These are phyloP conservation scores for Paragorgia papillata DNA, from an alignment of 92 coral and sea anemone species.

Conservation along the genomic window DNA sequence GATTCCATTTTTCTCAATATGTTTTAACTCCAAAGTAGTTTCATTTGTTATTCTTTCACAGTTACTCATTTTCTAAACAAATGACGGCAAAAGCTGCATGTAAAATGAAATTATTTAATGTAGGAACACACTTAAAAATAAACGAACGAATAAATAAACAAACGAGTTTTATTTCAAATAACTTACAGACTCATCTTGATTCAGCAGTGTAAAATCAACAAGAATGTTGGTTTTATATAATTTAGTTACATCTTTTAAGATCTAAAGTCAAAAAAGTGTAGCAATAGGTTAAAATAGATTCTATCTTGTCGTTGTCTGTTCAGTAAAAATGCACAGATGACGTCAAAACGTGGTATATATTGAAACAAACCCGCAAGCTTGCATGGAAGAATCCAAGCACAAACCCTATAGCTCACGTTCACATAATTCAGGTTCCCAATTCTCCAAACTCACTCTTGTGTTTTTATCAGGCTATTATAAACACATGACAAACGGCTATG, in stretches of 20 bases:
- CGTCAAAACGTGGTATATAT: too few relatives aligned
- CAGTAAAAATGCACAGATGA: too few relatives aligned
- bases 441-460: too few relatives aligned
- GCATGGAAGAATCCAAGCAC: too few relatives aligned
- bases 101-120: background rate
- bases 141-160: background rate
- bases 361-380: too few relatives aligned
- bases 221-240: constrained; percentile 21
- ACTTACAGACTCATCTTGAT: constrained; percentile 8
- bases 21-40: background rate
- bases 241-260: constrained; percentile 3
- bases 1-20: constrained; percentile 31
- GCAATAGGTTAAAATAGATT: too few relatives aligned
- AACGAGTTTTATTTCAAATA: background rate
- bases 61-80: background rate
- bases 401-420: too few relatives aligned
- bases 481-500: background rate
- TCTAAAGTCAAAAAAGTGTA: background rate
- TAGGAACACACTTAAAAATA: background rate
- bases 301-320: too few relatives aligned
- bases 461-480: too few relatives aligned
- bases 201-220: constrained; percentile 14
- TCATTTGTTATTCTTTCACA: background rate
- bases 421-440: too few relatives aligned
- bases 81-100: background rate